Evolutionary conservation across 2,888 invertebrate genomes (phyloP).

Genomic region (Torymus tubicola): DNA sequence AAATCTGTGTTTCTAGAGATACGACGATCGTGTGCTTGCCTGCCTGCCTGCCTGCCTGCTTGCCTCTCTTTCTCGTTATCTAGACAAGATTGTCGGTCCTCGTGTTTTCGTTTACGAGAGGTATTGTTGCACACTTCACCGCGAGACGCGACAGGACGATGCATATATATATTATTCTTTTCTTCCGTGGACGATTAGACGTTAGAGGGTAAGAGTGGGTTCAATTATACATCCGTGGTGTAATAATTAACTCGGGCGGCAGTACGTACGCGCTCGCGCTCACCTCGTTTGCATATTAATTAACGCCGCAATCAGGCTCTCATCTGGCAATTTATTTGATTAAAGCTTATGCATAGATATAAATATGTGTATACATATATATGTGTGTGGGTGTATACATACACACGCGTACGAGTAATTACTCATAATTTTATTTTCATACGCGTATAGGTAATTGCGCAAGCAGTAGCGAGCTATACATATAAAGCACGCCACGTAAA

Average conservation of each 20-base stretch:
- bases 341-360: conserved; percentile 19
- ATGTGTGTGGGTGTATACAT: no score
- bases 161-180: not conserved
- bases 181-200: conserved; percentile 1
- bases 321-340: conserved; percentile 38
- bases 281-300: conserved; percentile 47
- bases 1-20: conserved; percentile 7
- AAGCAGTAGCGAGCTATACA: no score
- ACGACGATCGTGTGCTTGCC: not conserved
- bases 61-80: not conserved
- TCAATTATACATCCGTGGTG: conserved; percentile 1
- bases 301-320: conserved; percentile 2
- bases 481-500: no score
- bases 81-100: conserved; percentile 1
- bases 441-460: not conserved
- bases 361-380: no score
- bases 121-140: no score
- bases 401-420: conserved; percentile 11
- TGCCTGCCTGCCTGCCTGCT: no score
- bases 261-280: no score
- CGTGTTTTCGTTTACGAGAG: no score
- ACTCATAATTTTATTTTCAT: conserved; percentile 25
- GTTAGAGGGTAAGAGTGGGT: not conserved
- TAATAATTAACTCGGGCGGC: conserved; percentile 34
- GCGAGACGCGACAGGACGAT: no score